phyloP scores from a whole-genome alignment of 1,140 invertebrate genomes.

The Physella acuta region DNA sequence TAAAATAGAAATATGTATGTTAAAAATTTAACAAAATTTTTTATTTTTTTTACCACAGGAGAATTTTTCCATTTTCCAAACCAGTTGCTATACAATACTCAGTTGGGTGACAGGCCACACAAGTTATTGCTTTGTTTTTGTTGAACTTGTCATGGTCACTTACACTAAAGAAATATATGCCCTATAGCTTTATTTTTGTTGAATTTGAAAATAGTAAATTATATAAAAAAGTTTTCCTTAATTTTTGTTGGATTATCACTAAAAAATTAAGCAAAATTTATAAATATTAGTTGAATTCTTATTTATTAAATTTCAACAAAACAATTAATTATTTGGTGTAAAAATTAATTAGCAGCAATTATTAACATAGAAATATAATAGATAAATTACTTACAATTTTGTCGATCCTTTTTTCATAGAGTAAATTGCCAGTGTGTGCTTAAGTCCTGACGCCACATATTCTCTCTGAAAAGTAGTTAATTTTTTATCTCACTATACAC shows the following conservation, averaged over 20 bases:
- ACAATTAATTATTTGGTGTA: too few relatives aligned
- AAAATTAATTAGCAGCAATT: too few relatives aligned
- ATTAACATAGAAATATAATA: too few relatives aligned
- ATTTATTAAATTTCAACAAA: too few relatives aligned
- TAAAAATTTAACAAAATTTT: background rate
- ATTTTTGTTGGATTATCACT: too few relatives aligned
- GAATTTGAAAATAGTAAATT: too few relatives aligned
- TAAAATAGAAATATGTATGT: background rate
- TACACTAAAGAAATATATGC: constrained; percentile 33
- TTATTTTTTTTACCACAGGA: constrained; percentile 65
- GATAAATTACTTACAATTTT: constrained; percentile 25
- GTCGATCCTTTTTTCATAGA: constrained; percentile 21
- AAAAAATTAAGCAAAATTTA: too few relatives aligned
- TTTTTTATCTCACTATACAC: too few relatives aligned
- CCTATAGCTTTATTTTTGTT: too few relatives aligned
- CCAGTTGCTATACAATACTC: constrained; percentile 73
- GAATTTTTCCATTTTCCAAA: constrained; percentile 69
- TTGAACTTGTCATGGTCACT: constrained; percentile 17
- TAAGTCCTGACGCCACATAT: constrained; percentile 22
- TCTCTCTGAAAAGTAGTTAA: constrained; percentile 25
- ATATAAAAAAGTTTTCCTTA: too few relatives aligned
- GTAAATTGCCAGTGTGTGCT: constrained; percentile 25
- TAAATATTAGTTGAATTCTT: too few relatives aligned
- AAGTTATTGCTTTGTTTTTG: constrained; percentile 65
- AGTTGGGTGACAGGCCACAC: constrained; percentile 71